phyloP scores from a whole-genome alignment of 2,113 vertebrate genomes.

The Gobio gobio region DNA sequence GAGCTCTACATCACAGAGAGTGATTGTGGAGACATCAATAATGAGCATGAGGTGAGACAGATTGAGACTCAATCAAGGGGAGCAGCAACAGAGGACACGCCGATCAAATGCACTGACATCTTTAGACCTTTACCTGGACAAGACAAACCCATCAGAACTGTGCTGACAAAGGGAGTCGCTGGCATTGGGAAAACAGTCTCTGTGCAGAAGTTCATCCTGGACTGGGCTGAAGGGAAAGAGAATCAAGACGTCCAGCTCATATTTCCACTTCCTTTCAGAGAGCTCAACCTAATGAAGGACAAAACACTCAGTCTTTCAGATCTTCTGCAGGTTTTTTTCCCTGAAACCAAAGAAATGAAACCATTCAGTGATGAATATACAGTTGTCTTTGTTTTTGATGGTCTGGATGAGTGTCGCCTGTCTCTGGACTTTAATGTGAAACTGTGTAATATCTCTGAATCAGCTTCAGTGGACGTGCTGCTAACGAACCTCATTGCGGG shows the following conservation, averaged over 20 bases:
- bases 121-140: too few relatives aligned
- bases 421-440: too few relatives aligned
- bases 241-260: neutral
- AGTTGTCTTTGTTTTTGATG: neutral
- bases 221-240: slow-evolving; percentile 8
- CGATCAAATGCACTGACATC: neutral
- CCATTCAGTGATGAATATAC: neutral
- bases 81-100: slow-evolving; percentile 8
- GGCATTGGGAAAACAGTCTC: slow-evolving; percentile 8
- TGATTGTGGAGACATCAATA: slow-evolving; percentile 1
- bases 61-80: too few relatives aligned
- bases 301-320: neutral
- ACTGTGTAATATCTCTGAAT: too few relatives aligned
- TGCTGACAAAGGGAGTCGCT: too few relatives aligned
- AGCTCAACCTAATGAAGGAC: neutral
- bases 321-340: neutral
- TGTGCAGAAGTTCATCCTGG: neutral
- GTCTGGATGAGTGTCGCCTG: too few relatives aligned
- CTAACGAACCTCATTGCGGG: too few relatives aligned
- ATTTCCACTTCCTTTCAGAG: neutral
- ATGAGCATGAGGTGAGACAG: slow-evolving; percentile 34
- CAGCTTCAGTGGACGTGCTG: too few relatives aligned
- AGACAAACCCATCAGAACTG: too few relatives aligned
- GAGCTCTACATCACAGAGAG: slow-evolving; percentile 50
- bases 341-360: neutral